Evolutionary conservation across 1,140 invertebrate genomes (phyloP).

Genomic region (Heliconius hewitsoni): DNA sequence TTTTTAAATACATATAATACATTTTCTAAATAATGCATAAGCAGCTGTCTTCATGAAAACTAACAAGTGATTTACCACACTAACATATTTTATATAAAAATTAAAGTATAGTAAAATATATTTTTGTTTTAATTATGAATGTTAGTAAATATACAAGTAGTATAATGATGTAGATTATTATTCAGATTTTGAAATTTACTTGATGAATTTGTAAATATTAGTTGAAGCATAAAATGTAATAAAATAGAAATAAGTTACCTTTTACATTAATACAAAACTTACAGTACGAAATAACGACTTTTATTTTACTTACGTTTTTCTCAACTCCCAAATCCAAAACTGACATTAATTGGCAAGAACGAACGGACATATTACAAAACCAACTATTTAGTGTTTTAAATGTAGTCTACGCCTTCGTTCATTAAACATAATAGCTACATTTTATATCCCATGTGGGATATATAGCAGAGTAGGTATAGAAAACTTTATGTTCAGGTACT

Average conservation of each 20-base stretch:
- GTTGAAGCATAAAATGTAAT: background rate
- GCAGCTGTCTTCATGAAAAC: too few species aligned
- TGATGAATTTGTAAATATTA: background rate
- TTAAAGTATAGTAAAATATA: background rate
- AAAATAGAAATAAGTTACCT: slow-evolving; percentile 6
- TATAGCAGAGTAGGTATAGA: too few species aligned
- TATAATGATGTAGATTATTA: background rate
- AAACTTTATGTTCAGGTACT: too few species aligned
- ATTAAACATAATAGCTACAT: too few species aligned
- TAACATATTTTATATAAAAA: background rate
- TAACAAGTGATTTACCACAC: background rate
- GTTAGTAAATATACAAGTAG: background rate
- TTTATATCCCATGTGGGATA: too few species aligned
- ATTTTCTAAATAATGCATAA: too few species aligned
- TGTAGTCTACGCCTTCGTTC: too few species aligned
- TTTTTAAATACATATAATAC: too few species aligned
- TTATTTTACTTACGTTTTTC: background rate
- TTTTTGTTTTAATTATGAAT: background rate
- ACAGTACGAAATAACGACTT: background rate
- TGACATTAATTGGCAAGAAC: too few species aligned
- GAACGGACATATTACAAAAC: too few species aligned
- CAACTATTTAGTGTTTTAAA: too few species aligned
- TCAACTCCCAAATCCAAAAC: too few species aligned
- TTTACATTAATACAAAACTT: background rate
- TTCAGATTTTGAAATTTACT: slow-evolving; percentile 2